phyloP scores from a whole-genome alignment of 2,888 invertebrate species.

The Troglohyphantes excavatus region DNA sequence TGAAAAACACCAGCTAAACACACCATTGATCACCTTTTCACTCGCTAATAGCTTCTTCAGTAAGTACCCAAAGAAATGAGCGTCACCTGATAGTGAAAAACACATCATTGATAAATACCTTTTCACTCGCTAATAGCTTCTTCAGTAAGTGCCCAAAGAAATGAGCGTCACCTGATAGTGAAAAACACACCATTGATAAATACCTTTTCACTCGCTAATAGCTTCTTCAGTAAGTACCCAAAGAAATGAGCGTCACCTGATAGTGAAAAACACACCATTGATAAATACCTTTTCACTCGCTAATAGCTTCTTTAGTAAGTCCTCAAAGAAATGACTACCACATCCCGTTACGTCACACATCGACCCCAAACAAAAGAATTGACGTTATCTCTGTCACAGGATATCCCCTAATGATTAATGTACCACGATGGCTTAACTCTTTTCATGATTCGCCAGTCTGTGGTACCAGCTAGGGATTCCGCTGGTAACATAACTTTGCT shows the following conservation, averaged over 20 bases:
- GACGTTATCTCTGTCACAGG: slow-evolving; percentile 67
- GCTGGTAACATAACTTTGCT: slow-evolving; percentile 69
- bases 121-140: no score
- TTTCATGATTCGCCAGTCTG: slow-evolving; percentile 57
- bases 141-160: no score
- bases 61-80: no score
- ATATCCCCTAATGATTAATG: slow-evolving; percentile 72
- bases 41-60: no score
- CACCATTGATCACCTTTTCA: background rate
- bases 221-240: no score
- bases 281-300: slow-evolving; percentile 13
- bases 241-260: no score
- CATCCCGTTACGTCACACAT: slow-evolving; percentile 39
- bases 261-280: background rate
- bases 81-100: background rate
- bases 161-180: no score
- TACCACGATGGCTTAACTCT: slow-evolving; percentile 64
- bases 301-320: slow-evolving; percentile 59
- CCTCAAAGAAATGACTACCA: slow-evolving; percentile 25
- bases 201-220: no score
- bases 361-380: slow-evolving; percentile 60
- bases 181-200: background rate
- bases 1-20: no score
- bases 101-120: background rate
- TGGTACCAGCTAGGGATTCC: slow-evolving; percentile 48